These are phyloP conservation scores for Mycogona germanica DNA, from an alignment of 2,888 invertebrate genomes.

Conservation along the genomic window DNA sequence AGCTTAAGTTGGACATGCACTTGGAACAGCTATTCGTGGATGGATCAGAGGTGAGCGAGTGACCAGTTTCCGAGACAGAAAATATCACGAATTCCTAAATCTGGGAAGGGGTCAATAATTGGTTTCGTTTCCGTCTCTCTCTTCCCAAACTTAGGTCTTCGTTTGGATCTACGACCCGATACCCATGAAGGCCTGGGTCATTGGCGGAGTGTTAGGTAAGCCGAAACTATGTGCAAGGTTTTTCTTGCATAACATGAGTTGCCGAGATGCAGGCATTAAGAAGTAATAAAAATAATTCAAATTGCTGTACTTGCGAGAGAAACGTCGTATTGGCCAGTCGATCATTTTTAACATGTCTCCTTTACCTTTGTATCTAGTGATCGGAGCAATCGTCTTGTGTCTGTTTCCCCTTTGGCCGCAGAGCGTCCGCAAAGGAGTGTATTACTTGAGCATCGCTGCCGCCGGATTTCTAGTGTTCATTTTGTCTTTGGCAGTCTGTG, in stretches of 20 bases:
- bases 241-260: too few species aligned
- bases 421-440: slow-evolving; percentile 82
- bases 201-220: slow-evolving; percentile 49
- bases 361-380: slow-evolving; percentile 43
- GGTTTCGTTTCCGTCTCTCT: not conserved
- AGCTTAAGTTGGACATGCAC: slow-evolving; percentile 95
- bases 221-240: too few species aligned
- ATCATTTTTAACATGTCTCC: not conserved
- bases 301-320: too few species aligned
- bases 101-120: not conserved
- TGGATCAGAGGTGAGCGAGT: slow-evolving; percentile 50
- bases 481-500: slow-evolving; percentile 65
- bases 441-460: slow-evolving; percentile 89
- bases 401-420: slow-evolving; percentile 99
- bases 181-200: slow-evolving; percentile 61
- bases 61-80: not conserved
- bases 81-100: not conserved
- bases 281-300: too few species aligned
- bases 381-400: slow-evolving; percentile 90
- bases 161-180: slow-evolving; percentile 98
- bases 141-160: slow-evolving; percentile 47
- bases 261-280: too few species aligned
- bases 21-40: slow-evolving; percentile 84
- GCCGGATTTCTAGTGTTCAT: slow-evolving; percentile 92
- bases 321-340: not conserved